These are phyloP conservation scores for Crocallis elinguaria DNA, from an alignment of 2,888 invertebrate genomes.

Conservation along the genomic window DNA sequence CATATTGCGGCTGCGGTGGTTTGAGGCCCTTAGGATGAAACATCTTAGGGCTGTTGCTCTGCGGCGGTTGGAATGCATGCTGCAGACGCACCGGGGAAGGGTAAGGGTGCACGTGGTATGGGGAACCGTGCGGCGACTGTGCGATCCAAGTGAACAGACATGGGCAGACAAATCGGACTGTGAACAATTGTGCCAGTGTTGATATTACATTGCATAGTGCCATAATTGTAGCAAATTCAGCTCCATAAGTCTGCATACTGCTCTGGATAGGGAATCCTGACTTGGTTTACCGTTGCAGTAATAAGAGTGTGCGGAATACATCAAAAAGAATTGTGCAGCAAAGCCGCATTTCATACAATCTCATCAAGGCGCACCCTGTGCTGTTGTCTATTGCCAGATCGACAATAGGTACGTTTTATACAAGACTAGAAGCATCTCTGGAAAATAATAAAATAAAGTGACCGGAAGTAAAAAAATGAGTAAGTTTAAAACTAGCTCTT, in stretches of 20 bases:
- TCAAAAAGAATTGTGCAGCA: not conserved
- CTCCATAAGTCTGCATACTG: not conserved
- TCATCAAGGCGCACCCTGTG: too few relatives aligned
- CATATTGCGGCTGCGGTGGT: constrained; percentile 85
- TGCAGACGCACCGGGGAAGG: constrained; percentile 86
- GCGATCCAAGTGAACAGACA: constrained; percentile 76
- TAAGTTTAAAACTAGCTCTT: too few relatives aligned
- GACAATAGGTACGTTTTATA: too few relatives aligned
- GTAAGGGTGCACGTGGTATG: constrained; percentile 90
- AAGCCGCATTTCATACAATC: too few relatives aligned
- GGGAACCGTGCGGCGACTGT: constrained; percentile 87
- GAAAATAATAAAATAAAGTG: too few relatives aligned
- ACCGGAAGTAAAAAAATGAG: too few relatives aligned
- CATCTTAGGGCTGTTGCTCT: constrained; percentile 81
- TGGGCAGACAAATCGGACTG: constrained; percentile 74
- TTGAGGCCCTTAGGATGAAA: constrained; percentile 86
- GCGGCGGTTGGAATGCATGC: constrained; percentile 85
- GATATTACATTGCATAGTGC: constrained; percentile 10
- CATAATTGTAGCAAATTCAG: not conserved
- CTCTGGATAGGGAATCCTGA: not conserved
- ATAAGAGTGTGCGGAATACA: too few relatives aligned
- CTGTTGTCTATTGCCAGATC: too few relatives aligned
- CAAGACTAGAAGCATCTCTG: too few relatives aligned
- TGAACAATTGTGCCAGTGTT: constrained; percentile 64
- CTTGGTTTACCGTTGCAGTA: not conserved